Percentiles rank a stretch among this genome's conserved stretches.
Evolutionary conservation across 2,888 invertebrate genomes (phyloP).

Genomic region (Seira ritae): DNA sequence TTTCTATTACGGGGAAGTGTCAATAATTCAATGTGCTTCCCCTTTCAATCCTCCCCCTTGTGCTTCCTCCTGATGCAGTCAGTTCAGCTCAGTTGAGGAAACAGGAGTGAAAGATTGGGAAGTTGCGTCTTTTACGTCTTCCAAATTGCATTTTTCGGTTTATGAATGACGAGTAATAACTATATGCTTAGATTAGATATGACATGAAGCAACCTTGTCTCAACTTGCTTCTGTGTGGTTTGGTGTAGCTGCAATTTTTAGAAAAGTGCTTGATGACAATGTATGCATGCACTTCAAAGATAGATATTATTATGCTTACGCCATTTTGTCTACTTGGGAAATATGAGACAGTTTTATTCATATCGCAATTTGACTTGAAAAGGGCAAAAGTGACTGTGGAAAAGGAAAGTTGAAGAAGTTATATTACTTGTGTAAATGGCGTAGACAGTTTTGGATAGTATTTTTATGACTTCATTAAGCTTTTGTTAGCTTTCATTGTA

Average conservation of each 20-base stretch:
- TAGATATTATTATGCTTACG: background rate
- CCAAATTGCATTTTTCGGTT: constrained; percentile 12
- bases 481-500: background rate
- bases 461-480: background rate
- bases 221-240: no score
- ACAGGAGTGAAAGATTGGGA: background rate
- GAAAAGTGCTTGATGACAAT: background rate
- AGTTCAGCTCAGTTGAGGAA: background rate
- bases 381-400: background rate
- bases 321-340: background rate
- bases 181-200: constrained; percentile 46
- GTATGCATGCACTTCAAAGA: background rate
- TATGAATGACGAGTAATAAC: constrained; percentile 49
- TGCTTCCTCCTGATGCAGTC: no score
- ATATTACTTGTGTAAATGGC: background rate
- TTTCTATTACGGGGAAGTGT: background rate
- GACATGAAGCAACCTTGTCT: no score
- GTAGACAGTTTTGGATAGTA: background rate
- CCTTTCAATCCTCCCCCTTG: background rate
- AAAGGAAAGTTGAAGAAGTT: background rate
- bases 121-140: background rate
- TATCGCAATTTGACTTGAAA: background rate
- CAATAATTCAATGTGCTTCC: background rate
- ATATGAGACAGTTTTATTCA: background rate
- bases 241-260: constrained; percentile 37